Percentiles rank a stretch among this genome's conserved stretches.
Evolutionary conservation across 2,113 vertebrate genomes (phyloP).

Genomic region (Rhynchopsitta pachyrhyncha): DNA sequence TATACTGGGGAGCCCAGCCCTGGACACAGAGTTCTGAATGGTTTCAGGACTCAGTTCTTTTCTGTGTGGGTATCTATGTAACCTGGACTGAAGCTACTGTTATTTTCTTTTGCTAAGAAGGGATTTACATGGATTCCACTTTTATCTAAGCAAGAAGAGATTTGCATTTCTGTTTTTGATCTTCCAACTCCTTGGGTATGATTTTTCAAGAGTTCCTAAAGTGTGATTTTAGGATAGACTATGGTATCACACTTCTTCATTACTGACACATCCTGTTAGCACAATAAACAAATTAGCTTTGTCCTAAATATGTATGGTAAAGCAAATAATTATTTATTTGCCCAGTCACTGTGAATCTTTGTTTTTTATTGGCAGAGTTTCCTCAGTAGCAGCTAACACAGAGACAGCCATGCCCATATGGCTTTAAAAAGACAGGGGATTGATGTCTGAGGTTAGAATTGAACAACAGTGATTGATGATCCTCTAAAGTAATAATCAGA

Average conservation of each 20-base stretch:
- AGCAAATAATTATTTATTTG: neutral
- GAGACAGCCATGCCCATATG: neutral
- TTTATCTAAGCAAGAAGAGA: neutral
- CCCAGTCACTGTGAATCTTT: neutral
- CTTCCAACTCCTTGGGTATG: neutral
- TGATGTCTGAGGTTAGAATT: neutral
- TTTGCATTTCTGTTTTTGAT: neutral
- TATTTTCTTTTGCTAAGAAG: neutral
- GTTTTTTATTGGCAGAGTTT: neutral
- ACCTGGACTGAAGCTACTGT: neutral
- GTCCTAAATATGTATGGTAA: neutral
- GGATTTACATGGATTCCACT: neutral
- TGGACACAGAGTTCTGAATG: accelerated
- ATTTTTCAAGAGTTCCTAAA: neutral
- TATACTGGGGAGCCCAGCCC: neutral
- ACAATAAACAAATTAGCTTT: neutral
- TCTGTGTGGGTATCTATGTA: neutral
- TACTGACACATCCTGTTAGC: neutral
- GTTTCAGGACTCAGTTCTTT: neutral
- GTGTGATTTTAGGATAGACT: neutral
- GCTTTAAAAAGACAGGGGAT: neutral
- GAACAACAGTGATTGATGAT: neutral
- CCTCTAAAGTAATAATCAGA: neutral
- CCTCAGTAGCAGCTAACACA: neutral
- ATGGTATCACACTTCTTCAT: neutral